Percentiles rank a stretch among this genome's conserved stretches.
phyloP scores from a whole-genome alignment of 2,888 invertebrate species.

The Coenonympha glycerion region DNA sequence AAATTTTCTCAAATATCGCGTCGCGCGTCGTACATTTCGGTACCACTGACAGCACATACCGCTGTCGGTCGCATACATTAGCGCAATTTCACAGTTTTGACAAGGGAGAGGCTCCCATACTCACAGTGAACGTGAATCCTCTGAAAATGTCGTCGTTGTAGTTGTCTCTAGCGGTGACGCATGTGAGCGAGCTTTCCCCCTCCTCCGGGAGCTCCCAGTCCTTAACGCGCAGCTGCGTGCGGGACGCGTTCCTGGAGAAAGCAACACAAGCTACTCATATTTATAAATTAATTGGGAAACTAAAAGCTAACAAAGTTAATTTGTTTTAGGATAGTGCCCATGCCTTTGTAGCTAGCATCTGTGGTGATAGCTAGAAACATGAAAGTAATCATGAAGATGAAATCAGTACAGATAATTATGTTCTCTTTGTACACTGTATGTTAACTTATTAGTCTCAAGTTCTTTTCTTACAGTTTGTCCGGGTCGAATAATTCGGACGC shows the following conservation, averaged over 20 bases:
- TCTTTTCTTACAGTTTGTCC: conserved; percentile 1
- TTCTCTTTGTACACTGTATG: not conserved
- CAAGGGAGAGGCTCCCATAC: too few relatives aligned
- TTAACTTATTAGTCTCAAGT: too few relatives aligned
- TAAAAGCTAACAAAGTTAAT: not conserved
- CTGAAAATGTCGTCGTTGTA: conserved; percentile 41
- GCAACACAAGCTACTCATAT: too few relatives aligned
- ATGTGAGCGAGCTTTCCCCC: conserved; percentile 22
- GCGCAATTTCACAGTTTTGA: too few relatives aligned
- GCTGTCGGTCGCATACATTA: too few relatives aligned
- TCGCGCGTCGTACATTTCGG: too few relatives aligned
- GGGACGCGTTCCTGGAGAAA: not conserved
- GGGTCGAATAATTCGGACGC: not conserved
- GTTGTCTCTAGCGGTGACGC: conserved; percentile 32
- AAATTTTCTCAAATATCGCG: too few relatives aligned
- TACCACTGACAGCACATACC: too few relatives aligned
- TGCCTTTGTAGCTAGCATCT: too few relatives aligned
- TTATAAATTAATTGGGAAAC: not conserved
- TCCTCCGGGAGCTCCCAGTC: conserved; percentile 23
- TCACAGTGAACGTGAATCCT: conserved; percentile 38
- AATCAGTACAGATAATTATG: not conserved
- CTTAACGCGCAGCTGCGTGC: not conserved
- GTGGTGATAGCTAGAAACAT: too few relatives aligned
- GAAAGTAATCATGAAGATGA: too few relatives aligned
- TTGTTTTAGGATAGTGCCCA: too few relatives aligned